Percentiles rank a stretch among this genome's conserved stretches.
phyloP scores from a whole-genome alignment of 1,140 invertebrate species.

The Atopsyche davidsoni region DNA sequence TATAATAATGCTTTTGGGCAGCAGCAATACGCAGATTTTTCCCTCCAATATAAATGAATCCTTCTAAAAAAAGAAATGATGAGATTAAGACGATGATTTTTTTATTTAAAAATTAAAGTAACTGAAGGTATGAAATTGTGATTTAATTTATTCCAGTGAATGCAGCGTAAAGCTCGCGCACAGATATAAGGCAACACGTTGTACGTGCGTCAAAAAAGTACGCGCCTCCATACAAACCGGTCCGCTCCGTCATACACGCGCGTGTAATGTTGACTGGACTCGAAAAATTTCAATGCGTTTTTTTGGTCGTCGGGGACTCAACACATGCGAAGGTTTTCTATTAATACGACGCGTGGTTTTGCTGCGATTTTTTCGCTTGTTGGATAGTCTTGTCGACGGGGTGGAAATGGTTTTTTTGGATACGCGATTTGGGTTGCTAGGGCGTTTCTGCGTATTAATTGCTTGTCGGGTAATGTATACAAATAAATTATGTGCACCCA shows the following conservation, averaged over 20 bases:
- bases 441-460: constrained; percentile 26
- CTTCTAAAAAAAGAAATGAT: no score
- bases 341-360: not conserved
- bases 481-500: constrained; percentile 26
- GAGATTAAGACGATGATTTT: no score
- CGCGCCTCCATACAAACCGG: no score
- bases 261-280: constrained; percentile 25
- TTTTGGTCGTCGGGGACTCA: constrained; percentile 11
- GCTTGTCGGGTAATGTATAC: constrained; percentile 20
- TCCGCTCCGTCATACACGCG: constrained; percentile 23
- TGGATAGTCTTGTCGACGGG: no score
- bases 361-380: no score
- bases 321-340: constrained; percentile 1
- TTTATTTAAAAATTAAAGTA: no score
- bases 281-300: constrained; percentile 30
- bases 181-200: no score
- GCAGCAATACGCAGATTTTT: no score
- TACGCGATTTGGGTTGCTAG: constrained; percentile 1
- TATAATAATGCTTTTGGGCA: no score
- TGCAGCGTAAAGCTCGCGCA: not conserved
- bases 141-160: not conserved
- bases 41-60: no score
- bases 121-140: no score
- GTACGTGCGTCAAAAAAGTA: no score
- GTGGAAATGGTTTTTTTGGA: constrained; percentile 8